Conservation (phyloP, 2,113 vertebrate genomes). For the Peromyscus californicus region DNA sequence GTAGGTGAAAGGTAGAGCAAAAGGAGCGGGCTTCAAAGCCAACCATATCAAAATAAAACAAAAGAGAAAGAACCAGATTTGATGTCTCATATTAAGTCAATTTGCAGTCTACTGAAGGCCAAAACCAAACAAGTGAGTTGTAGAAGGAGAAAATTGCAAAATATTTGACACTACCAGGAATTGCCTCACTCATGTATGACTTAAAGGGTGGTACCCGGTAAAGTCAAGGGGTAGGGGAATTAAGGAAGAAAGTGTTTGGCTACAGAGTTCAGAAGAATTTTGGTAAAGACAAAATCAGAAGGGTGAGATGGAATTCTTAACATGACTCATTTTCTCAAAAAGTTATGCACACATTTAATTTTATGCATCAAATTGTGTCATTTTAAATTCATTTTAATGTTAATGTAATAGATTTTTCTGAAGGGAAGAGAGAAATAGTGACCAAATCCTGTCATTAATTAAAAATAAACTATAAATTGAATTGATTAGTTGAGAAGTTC, state of each 20-base stretch:
- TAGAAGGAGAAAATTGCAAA: not conserved
- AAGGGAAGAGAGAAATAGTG: not conserved
- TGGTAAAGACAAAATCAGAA: not conserved
- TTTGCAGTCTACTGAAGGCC: not conserved
- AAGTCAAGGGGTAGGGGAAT: not conserved
- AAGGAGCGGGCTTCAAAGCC: not conserved
- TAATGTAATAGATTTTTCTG: constrained; percentile 27
- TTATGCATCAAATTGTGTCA: not conserved
- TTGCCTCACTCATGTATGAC: not conserved
- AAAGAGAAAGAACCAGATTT: not conserved
- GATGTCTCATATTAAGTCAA: not conserved
- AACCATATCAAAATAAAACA: not conserved
- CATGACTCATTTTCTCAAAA: not conserved
- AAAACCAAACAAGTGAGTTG: not conserved
- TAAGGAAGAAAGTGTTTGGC: not conserved
- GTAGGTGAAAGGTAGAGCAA: not conserved
- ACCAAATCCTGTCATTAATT: not conserved
- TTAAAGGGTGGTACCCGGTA: not conserved
- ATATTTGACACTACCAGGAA: too few relatives aligned
- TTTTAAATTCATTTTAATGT: not conserved
- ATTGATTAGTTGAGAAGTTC: not conserved
- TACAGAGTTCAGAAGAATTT: not conserved
- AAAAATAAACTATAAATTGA: not conserved
- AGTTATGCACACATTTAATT: not conserved
- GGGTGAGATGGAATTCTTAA: not conserved